Base-by-base conservation (phyloP, 2,797 vertebrate genomes). In the Holocentrus rufus region DNA sequence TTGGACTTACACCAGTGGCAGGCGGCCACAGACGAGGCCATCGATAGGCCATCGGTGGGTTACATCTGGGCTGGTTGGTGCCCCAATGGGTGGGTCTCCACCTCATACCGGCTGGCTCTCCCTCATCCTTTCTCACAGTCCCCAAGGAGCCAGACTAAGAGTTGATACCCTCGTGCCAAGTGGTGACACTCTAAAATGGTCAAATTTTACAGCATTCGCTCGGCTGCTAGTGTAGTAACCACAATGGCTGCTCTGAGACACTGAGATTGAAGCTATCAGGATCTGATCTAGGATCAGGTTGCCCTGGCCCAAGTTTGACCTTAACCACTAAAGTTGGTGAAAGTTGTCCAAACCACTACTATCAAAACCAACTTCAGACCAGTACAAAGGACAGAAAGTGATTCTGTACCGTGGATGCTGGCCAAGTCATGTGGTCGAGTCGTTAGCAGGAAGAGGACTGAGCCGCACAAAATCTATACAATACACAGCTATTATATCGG, bases 361-460 rank as follows among this genome's bases (percentile, higher is more conserved):
- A 85, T 87, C 81, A 76, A 82, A 89, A 85, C 71, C 74, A 72
- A 73, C 68, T 57, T 82, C 64, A 84, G 73, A 85, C 80, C 78
- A 76, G 75, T 61, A 58, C 60, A 80, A 36, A 67, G 72, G 81
- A 77, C 44, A 65, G 52, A 88, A 76, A 79, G 74, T 49, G 80
- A 85, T 86, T 85, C 65, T 80, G 72, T 73, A 61, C 70, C 47
- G 36, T 78, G 88, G 82, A 84, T 8, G 53, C 72, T 30, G 15
- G 85, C 87, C 81, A 90, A 90, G 87, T 90, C 86, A 87, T 90
- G 89, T 81, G 88, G 86, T 88, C 25, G 68, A 79, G 77, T 78
- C 77, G 85, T 85, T 66, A 84, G 81, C 81, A 83, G 83, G 77
- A 90, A 88, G 82, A 85, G 69, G 79, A 89, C 88, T 72, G 79